A percentile compares a stretch with the other conserved stretches of the same genome.
Conservation (phyloP, 1,140 invertebrate species). For the Cydia fagiglandana region DNA sequence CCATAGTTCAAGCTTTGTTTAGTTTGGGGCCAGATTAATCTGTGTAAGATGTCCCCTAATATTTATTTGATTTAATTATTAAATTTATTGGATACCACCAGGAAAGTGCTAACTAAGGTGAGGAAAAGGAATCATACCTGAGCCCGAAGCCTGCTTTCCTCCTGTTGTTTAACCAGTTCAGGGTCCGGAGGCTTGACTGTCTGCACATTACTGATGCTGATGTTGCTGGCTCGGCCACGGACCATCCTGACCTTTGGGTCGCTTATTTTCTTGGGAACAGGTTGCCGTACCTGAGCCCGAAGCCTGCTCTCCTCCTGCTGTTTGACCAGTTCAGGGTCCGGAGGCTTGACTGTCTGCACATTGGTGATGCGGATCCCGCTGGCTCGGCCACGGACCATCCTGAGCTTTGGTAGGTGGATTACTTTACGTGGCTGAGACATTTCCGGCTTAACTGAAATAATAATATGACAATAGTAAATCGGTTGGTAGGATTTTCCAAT, state of each 20-base stretch:
- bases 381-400: conserved; percentile 57
- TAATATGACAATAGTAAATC: neutral
- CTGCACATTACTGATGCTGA: conserved; percentile 70
- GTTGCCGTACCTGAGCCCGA: conserved; percentile 59
- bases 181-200: conserved; percentile 64
- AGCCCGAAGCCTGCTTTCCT: conserved; percentile 67
- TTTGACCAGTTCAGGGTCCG: conserved; percentile 58
- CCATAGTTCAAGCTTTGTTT: too few relatives aligned
- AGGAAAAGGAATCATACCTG: conserved; percentile 49
- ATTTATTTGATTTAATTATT: too few relatives aligned
- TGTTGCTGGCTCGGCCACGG: conserved; percentile 45
- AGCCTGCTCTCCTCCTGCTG: conserved; percentile 71
- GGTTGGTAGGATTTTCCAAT: neutral
- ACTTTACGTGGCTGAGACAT: conserved; percentile 59
- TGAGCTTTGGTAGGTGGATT: conserved; percentile 61
- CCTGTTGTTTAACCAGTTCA: conserved; percentile 60
- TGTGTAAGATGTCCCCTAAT: too few relatives aligned
- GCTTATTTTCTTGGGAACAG: conserved; percentile 35
- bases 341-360: conserved; percentile 64
- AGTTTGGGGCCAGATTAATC: too few relatives aligned
- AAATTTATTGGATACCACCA: too few relatives aligned
- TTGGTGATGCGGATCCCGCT: conserved; percentile 63
- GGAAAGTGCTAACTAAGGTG: too few relatives aligned
- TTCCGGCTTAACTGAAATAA: conserved; percentile 52
- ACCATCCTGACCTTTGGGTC: conserved; percentile 67